phyloP scores from a whole-genome alignment of 1,140 invertebrate genomes.

The Rhopalosiphum maidis region DNA sequence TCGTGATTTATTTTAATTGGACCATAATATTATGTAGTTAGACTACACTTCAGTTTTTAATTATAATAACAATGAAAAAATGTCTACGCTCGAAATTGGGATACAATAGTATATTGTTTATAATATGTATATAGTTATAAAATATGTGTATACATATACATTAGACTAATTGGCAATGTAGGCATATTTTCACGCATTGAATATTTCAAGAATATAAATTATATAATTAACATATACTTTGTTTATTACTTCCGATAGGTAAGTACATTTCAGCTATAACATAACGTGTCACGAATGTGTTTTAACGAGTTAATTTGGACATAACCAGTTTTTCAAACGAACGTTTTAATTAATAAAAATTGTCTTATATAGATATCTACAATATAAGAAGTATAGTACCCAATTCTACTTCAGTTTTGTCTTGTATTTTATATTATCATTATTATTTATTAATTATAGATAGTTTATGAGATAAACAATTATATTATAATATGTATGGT shows the following conservation, averaged over 20 bases:
- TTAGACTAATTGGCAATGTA: background rate
- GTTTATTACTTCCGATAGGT: background rate
- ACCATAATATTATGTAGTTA: background rate
- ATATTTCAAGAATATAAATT: background rate
- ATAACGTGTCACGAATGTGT: background rate
- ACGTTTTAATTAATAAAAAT: constrained; percentile 34
- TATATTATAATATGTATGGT: background rate
- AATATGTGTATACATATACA: background rate
- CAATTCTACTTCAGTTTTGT: background rate
- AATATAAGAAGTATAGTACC: background rate
- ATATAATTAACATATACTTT: background rate
- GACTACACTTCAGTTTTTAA: background rate
- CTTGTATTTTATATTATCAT: background rate
- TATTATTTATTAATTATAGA: constrained; percentile 25
- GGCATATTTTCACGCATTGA: background rate
- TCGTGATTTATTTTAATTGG: constrained; percentile 40
- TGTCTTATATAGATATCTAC: background rate
- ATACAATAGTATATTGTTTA: background rate
- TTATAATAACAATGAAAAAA: background rate
- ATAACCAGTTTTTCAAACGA: background rate
- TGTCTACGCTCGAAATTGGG: background rate
- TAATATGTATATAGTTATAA: background rate
- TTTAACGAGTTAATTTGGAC: background rate
- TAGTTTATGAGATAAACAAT: constrained; percentile 27
- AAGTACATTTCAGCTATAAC: background rate